phyloP scores from a whole-genome alignment of 1,140 invertebrate genomes.

The Ceratoteleas bidentatus region DNA sequence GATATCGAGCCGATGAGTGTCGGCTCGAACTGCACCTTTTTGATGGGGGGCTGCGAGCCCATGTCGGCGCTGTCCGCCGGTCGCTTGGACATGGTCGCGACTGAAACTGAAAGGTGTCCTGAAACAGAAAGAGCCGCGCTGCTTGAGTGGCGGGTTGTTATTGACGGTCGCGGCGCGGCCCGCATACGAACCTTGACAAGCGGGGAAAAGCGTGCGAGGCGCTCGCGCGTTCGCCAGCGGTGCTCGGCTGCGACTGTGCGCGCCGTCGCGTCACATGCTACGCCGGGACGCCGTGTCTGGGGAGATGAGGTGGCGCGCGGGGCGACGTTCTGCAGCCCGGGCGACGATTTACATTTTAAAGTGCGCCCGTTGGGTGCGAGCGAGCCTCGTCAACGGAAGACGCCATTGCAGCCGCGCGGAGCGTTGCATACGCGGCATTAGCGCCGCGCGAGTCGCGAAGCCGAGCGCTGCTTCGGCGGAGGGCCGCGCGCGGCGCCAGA shows the following conservation, averaged over 20 bases:
- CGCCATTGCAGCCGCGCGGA: constrained; percentile 47
- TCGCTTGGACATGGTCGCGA: constrained; percentile 86
- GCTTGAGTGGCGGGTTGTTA: constrained; percentile 16
- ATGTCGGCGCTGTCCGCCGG: constrained; percentile 84
- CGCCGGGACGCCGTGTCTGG: neutral
- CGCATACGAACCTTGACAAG: constrained; percentile 42
- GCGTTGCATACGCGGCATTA: constrained; percentile 49
- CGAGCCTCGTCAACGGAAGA: constrained; percentile 27
- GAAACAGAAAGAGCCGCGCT: too few species aligned
- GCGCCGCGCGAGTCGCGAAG: neutral
- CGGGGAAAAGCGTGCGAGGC: constrained; percentile 7
- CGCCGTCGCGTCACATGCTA: constrained; percentile 9
- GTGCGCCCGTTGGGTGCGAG: neutral
- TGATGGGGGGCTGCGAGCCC: constrained; percentile 87
- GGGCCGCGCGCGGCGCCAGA: too few species aligned
- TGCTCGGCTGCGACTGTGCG: neutral
- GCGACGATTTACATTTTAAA: constrained; percentile 33
- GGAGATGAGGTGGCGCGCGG: too few species aligned
- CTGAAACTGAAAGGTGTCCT: too few species aligned
- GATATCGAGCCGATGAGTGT: constrained; percentile 95
- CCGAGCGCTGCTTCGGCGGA: neutral
- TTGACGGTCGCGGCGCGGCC: constrained; percentile 17
- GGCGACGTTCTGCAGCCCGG: constrained; percentile 34
- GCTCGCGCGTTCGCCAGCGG: constrained; percentile 3
- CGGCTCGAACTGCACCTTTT: constrained; percentile 97